Conservation (phyloP, 2,888 invertebrate species). For the Chorisops tibialis region DNA sequence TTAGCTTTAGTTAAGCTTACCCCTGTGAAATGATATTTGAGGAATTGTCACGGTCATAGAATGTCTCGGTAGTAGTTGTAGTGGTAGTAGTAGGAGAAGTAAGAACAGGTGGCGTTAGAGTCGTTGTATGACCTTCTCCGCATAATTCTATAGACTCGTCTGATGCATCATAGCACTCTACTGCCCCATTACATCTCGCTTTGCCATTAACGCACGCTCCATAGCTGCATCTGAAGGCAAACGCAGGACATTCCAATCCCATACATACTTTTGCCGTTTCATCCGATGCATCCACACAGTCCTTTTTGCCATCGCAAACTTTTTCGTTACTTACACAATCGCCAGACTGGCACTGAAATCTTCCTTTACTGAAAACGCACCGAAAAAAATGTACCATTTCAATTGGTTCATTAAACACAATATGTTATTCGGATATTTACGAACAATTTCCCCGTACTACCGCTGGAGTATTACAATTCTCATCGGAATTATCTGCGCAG, state of each 20-base stretch:
- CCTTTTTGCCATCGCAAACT: constrained; percentile 48
- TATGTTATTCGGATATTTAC: no score
- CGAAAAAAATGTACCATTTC: not conserved
- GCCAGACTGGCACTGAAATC: constrained; percentile 34
- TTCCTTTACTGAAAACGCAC: constrained; percentile 17
- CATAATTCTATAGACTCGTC: constrained; percentile 34
- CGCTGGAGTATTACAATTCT: constrained; percentile 2
- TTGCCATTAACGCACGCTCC: constrained; percentile 60
- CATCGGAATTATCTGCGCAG: constrained; percentile 31
- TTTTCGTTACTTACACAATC: constrained; percentile 35
- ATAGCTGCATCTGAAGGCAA: constrained; percentile 60
- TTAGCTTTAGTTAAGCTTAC: no score
- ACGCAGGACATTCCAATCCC: constrained; percentile 50
- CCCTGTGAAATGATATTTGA: no score
- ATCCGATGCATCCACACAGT: constrained; percentile 40
- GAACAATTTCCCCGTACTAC: not conserved
- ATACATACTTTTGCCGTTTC: constrained; percentile 33
- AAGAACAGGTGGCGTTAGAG: no score
- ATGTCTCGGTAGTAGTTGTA: no score
- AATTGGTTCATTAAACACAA: no score
- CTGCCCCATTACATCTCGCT: constrained; percentile 50
- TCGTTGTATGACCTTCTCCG: not conserved
- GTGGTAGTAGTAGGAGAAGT: no score
- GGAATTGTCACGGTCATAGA: no score
- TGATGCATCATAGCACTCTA: constrained; percentile 30